These are phyloP conservation scores for Garrulus glandarius DNA, from an alignment of 2,797 vertebrate genomes.

Conservation along the genomic window DNA sequence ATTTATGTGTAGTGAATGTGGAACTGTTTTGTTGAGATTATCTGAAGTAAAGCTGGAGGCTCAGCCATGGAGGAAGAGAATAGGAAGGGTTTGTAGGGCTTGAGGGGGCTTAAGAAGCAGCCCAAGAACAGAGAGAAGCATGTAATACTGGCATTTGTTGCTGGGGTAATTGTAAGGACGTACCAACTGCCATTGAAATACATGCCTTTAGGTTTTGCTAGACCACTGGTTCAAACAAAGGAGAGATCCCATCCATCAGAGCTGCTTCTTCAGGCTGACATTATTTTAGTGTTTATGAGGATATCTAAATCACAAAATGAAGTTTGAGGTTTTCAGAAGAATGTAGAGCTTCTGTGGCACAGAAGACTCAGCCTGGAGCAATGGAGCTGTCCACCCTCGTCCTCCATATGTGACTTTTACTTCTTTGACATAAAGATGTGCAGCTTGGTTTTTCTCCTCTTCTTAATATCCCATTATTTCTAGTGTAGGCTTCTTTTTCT, in stretches of 20 bases:
- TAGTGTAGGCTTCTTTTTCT: neutral
- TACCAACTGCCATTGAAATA: neutral
- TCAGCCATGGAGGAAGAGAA: neutral
- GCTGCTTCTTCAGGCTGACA: neutral
- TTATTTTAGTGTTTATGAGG: neutral
- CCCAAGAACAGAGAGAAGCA: neutral
- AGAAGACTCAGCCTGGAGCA: neutral
- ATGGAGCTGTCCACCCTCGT: neutral
- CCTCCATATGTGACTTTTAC: neutral
- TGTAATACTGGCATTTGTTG: neutral
- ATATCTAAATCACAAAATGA: neutral
- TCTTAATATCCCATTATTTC: neutral
- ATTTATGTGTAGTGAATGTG: conserved; percentile 5
- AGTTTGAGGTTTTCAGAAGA: neutral
- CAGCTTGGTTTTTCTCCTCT: neutral
- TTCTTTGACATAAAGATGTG: neutral
- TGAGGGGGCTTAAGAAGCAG: neutral
- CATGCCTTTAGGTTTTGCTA: conserved; percentile 5
- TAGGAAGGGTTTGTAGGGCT: neutral
- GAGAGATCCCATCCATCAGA: neutral
- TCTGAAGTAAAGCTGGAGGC: neutral
- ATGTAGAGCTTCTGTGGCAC: neutral
- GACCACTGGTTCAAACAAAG: neutral
- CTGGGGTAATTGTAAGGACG: neutral
- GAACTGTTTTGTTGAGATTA: neutral